Percentiles rank a stretch among this genome's conserved stretches.
Evolutionary conservation across 2,888 invertebrate species (phyloP).

Genomic region (Quadroppia sp.): DNA sequence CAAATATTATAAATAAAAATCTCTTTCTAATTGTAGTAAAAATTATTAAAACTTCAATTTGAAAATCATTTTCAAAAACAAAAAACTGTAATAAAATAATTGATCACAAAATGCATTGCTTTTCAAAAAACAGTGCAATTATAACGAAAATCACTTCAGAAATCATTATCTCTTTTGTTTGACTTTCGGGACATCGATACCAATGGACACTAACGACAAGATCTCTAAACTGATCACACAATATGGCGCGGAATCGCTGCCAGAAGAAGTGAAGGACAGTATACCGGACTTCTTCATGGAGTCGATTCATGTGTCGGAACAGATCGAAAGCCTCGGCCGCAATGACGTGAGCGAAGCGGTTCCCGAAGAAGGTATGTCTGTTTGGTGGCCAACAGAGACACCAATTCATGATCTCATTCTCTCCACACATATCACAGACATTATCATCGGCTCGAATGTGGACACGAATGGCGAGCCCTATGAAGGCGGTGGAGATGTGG

Average conservation of each 20-base stretch:
- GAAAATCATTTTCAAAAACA: no score
- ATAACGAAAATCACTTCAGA: no score
- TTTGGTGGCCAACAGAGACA: background rate
- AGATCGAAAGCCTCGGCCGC: background rate
- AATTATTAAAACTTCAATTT: no score
- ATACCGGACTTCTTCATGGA: conserved; percentile 34
- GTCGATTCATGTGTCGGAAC: background rate
- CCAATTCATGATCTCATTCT: background rate
- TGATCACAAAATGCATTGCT: no score
- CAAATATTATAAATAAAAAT: no score
- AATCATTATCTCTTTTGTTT: no score
- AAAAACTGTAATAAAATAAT: no score
- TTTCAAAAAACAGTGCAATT: no score
- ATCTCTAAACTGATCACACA: conserved; percentile 21
- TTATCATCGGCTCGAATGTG: background rate
- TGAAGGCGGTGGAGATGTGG: background rate
- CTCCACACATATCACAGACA: background rate
- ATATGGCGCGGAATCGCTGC: conserved; percentile 37
- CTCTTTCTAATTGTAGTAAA: no score
- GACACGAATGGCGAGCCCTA: background rate
- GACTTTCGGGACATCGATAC: no score
- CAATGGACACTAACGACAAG: conserved; percentile 27
- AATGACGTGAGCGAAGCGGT: conserved; percentile 5
- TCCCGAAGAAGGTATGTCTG: conserved; percentile 26
- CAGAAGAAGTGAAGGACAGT: conserved; percentile 32